Conservation (phyloP, 53 echinoderm and acorn worm genomes). For the Henricia sp. region DNA sequence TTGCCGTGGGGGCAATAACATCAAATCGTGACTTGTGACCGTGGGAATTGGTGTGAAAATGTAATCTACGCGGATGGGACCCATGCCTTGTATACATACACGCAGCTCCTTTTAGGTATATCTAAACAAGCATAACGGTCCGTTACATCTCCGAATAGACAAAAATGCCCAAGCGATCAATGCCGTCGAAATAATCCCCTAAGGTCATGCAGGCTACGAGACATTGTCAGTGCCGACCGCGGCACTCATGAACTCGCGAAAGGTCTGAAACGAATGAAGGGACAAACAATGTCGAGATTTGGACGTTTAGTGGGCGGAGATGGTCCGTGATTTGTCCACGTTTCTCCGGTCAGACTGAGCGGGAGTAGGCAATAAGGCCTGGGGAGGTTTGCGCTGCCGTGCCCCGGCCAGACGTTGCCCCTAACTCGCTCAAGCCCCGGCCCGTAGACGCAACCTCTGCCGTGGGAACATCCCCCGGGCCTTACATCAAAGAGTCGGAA, state of each 20-base stretch:
- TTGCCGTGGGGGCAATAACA: conserved; percentile 66
- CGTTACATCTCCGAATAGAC: background rate
- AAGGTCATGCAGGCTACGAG: background rate
- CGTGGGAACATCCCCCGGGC: conserved; percentile 57
- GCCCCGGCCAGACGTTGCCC: conserved; percentile 32
- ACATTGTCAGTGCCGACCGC: conserved; percentile 30
- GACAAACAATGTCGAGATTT: background rate
- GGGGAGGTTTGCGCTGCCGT: conserved; percentile 46
- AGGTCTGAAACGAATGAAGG: background rate
- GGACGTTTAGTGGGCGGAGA: conserved; percentile 21
- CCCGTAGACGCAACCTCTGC: conserved; percentile 12
- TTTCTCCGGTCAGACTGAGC: conserved; percentile 21
- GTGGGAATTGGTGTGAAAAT: conserved; percentile 33
- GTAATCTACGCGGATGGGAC: background rate
- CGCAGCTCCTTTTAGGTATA: conserved; percentile 16
- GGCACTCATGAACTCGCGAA: background rate
- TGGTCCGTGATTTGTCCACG: conserved; percentile 42
- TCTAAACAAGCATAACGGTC: conserved; percentile 45
- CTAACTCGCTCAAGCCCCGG: conserved; percentile 19
- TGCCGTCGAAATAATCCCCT: conserved; percentile 52
- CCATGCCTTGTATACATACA: background rate
- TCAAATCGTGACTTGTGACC: conserved; percentile 55
- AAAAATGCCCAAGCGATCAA: background rate
- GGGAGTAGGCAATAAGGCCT: conserved; percentile 27
- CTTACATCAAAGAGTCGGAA: conserved; percentile 14